These are phyloP conservation scores for Craseonycteris thonglongyai DNA, from an alignment of 2,113 vertebrate genomes.

Conservation along the genomic window DNA sequence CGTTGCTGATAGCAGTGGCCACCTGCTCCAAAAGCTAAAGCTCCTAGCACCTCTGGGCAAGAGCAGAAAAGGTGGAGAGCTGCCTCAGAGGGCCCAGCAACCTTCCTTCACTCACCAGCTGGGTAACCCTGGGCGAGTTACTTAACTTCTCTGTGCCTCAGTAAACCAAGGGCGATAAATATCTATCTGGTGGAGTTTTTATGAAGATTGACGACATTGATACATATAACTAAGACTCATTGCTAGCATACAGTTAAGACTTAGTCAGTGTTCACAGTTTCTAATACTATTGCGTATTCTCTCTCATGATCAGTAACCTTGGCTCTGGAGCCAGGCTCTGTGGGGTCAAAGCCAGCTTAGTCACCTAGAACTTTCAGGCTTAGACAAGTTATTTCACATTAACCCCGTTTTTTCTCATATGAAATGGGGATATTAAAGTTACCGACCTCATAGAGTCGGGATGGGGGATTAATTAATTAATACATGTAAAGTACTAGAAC, in stretches of 20 bases:
- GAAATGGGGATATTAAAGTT: background rate
- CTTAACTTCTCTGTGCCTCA: background rate
- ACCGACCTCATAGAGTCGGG: background rate
- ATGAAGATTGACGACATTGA: background rate
- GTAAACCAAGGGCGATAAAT: background rate
- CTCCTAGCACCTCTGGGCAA: background rate
- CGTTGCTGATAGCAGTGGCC: rapidly evolving
- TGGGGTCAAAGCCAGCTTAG: background rate
- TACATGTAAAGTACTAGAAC: background rate
- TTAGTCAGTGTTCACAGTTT: background rate
- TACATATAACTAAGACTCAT: background rate
- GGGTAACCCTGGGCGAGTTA: background rate
- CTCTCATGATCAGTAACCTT: background rate
- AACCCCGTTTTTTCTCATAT: background rate
- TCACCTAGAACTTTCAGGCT: background rate
- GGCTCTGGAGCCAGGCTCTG: background rate
- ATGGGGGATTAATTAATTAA: background rate
- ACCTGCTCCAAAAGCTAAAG: background rate
- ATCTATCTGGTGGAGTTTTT: background rate
- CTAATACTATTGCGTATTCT: background rate
- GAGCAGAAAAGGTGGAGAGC: background rate
- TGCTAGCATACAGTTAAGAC: background rate
- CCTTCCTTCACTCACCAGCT: background rate
- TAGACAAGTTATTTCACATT: background rate
- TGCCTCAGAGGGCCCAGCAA: background rate